phyloP scores from a whole-genome alignment of 37 sponge, comb jelly and placozoan species.

The Dysidea cf. avara region DNA sequence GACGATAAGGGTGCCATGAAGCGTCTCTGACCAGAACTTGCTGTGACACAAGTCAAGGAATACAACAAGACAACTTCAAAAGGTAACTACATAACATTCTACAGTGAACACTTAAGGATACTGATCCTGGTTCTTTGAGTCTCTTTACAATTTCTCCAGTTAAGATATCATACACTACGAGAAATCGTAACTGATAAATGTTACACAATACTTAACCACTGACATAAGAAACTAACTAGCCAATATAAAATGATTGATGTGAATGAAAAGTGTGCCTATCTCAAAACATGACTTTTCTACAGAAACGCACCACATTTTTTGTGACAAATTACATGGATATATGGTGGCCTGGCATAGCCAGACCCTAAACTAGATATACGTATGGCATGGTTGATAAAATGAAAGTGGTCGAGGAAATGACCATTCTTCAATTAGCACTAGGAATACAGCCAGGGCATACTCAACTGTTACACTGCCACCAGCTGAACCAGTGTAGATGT shows the following conservation, averaged over 20 bases:
- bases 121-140: slow-evolving; percentile 15
- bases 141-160: slow-evolving; percentile 63
- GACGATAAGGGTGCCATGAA: slow-evolving; percentile 78
- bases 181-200: no score
- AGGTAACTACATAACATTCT: no score
- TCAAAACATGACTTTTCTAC: neutral
- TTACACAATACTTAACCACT: no score
- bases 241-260: neutral
- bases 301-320: neutral
- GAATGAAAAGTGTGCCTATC: neutral
- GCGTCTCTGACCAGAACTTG: slow-evolving; percentile 63
- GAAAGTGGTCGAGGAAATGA: neutral
- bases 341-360: no score
- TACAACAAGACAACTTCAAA: no score
- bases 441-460: neutral
- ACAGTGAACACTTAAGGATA: no score
- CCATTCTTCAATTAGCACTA: neutral
- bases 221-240: no score
- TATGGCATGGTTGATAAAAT: no score
- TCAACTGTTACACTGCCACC: no score
- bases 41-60: slow-evolving; percentile 40
- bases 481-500: no score
- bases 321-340: no score
- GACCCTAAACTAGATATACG: no score
- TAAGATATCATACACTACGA: slow-evolving; percentile 75